Evolutionary conservation across 2,888 invertebrate species (phyloP), one percentile per base, ranked within the genome.

Genomic region (Odontothrips loti): DNA sequence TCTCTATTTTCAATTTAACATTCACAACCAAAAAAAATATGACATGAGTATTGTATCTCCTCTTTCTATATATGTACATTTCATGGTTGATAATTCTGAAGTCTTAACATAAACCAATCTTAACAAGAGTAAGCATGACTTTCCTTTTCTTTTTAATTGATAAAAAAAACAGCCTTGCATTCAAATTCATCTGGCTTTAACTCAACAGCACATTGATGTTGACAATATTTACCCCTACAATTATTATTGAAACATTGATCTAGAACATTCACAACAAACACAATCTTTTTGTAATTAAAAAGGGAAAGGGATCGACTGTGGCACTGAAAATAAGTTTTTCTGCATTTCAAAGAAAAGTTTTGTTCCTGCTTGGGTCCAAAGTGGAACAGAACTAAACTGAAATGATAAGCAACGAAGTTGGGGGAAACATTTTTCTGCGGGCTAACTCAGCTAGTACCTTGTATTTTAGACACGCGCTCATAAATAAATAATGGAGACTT

Each of bases 1-100:
- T 75, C 27, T 27, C 23, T 27, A 75, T 75, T 27, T 75, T 75
- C 23, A 10, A 43, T 27, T 75, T 11, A 27, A 75, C 68, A 75
- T 27, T 75, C 68, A 75, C 68, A 75, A 75, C 68, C 68, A 75
- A 27, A 75, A 75, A 75, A 75, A 27, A 75, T 27, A 75, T 23
- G 68, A 75, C 68, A 75, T 27, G 68, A 75, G 68, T 75, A 75
- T 75, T 75, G n/a, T 75, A 10, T 9, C 68, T 27, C 27, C 27
- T 23, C 27, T 12, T 27, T 17, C 58, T 43, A 58, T 20, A 75
- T 75, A 75, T 75, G 12, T 75, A 75, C 68, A 75, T 12, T 27
- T 27, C 23, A 68, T 75, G 17, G 34, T 58, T 58, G 11, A 27
- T 75, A 75, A 27, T 27, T 27, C 27, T 75, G 68, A 4, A 27